Percentiles rank a stretch among this genome's conserved stretches.
phyloP scores from a whole-genome alignment of 2,113 vertebrate species.

The Ameiurus melas region DNA sequence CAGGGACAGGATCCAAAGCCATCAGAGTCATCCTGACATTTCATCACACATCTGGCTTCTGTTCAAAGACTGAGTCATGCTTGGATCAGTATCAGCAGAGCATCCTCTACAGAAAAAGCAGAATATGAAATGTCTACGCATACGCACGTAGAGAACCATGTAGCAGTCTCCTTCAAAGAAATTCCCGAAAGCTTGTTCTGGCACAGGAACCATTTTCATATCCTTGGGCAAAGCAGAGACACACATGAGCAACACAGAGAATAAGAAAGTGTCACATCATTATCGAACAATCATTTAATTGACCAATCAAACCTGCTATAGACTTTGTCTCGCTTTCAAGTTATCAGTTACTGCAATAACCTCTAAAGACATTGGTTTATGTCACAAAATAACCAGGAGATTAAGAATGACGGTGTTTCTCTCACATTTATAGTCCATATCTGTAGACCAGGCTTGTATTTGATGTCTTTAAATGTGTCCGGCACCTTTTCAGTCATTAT shows the following conservation, averaged over 20 bases:
- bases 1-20: not conserved
- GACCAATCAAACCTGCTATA: not conserved
- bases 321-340: not conserved
- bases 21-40: not conserved
- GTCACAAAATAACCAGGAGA: not conserved
- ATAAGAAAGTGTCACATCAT: not conserved
- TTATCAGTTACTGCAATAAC: not conserved
- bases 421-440: conserved; percentile 92
- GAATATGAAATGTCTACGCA: not conserved
- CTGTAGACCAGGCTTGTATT: conserved; percentile 80
- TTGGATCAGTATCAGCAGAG: not conserved
- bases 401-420: not conserved
- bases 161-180: conserved; percentile 92
- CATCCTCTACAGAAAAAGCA: not conserved
- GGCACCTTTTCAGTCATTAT: conserved; percentile 72
- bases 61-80: not conserved
- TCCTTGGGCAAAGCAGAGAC: conserved; percentile 66
- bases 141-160: conserved; percentile 81
- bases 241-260: not conserved
- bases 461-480: conserved; percentile 65
- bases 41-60: not conserved
- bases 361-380: not conserved
- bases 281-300: not conserved
- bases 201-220: conserved; percentile 83
- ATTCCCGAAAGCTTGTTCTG: conserved; percentile 78